These are phyloP conservation scores for Hymenopus coronatus DNA, from an alignment of 2,888 invertebrate genomes.

Conservation along the genomic window DNA sequence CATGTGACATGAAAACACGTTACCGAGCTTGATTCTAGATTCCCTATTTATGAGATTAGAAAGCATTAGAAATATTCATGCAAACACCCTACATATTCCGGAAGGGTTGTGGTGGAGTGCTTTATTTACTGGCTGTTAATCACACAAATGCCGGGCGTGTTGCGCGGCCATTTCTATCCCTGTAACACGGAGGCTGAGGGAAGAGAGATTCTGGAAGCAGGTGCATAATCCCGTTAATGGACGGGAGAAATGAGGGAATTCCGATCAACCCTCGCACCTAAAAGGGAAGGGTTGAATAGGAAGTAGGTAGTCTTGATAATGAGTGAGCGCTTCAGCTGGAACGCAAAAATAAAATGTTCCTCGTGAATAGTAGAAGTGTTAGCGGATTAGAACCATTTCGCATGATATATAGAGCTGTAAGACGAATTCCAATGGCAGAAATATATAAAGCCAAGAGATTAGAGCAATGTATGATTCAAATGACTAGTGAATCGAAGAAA, in stretches of 20 bases:
- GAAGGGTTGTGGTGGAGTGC: neutral
- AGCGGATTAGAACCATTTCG: neutral
- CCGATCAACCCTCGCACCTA: neutral
- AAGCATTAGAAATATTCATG: no score
- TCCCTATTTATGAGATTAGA: no score
- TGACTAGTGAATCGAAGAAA: no score
- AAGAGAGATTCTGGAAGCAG: neutral
- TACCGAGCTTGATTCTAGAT: no score
- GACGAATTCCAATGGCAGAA: no score
- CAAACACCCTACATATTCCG: neutral
- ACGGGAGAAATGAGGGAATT: neutral
- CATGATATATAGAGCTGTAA: neutral
- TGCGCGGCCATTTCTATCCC: neutral
- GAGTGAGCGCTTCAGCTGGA: neutral
- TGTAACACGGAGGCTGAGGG: neutral
- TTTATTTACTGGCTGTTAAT: neutral
- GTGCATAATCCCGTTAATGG: neutral
- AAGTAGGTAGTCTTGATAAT: neutral
- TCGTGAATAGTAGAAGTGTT: neutral
- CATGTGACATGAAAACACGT: no score
- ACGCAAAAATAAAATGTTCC: neutral
- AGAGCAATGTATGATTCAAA: no score
- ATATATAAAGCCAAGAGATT: no score
- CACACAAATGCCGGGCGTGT: neutral
- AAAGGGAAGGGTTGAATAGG: neutral